Evolutionary conservation across 2,888 invertebrate genomes (phyloP).

Genomic region (Pristionchus exspectatus): DNA sequence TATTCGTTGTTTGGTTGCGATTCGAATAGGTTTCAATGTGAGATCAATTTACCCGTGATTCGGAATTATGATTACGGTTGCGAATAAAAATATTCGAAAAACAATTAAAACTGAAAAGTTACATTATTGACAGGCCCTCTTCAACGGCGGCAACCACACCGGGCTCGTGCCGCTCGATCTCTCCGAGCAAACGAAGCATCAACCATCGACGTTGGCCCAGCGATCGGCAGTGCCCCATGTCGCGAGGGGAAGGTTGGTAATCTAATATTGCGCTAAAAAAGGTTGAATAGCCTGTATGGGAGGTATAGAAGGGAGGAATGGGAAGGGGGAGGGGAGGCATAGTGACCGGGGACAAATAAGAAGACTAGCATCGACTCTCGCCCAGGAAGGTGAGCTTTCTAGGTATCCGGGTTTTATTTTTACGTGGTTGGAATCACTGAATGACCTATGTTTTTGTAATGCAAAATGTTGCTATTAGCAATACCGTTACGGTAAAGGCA

Average conservation of each 20-base stretch:
- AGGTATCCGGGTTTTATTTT: not conserved
- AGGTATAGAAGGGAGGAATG: too few relatives aligned
- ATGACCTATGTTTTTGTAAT: not conserved
- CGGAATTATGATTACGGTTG: not conserved
- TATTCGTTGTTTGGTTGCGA: not conserved
- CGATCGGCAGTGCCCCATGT: slow-evolving; percentile 66
- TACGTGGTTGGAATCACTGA: not conserved
- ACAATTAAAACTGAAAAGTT: not conserved
- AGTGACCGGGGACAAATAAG: too few relatives aligned
- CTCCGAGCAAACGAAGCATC: slow-evolving; percentile 58
- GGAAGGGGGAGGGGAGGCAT: too few relatives aligned
- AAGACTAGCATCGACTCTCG: too few relatives aligned
- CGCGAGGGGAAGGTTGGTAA: slow-evolving; percentile 85
- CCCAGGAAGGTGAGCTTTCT: not conserved
- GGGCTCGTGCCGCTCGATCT: slow-evolving; percentile 65
- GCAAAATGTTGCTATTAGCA: too few relatives aligned
- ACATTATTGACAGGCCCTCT: slow-evolving; percentile 58
- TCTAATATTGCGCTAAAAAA: too few relatives aligned
- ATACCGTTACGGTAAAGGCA: too few relatives aligned
- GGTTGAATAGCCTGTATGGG: too few relatives aligned
- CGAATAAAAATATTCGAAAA: not conserved
- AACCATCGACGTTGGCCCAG: slow-evolving; percentile 59
- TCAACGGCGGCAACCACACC: slow-evolving; percentile 73
- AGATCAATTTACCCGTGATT: not conserved
- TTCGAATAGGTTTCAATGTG: not conserved